These are phyloP conservation scores for Polia nebulosa DNA, from an alignment of 2,888 invertebrate species.

Conservation along the genomic window DNA sequence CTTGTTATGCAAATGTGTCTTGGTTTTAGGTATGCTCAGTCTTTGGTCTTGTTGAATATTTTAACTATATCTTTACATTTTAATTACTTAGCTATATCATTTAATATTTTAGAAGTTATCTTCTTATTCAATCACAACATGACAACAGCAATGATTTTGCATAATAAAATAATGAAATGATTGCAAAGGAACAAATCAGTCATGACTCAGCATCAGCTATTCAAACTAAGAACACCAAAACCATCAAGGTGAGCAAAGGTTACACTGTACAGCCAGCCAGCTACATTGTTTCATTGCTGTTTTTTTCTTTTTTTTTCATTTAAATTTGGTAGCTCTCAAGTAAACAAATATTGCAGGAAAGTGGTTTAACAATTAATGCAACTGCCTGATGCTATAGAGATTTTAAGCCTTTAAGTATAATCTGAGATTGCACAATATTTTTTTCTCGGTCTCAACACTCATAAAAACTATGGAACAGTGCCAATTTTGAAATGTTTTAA, in stretches of 20 bases:
- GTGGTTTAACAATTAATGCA: conserved; percentile 1
- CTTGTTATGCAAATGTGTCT: background rate
- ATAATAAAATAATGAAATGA: conserved; percentile 7
- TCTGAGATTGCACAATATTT: conserved; percentile 25
- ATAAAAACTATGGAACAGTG: conserved; percentile 45
- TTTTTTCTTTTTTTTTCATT: background rate
- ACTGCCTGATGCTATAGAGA: no score
- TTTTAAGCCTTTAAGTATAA: conserved; percentile 15
- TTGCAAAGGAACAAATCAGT: background rate
- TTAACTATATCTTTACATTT: no score
- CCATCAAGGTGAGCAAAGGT: conserved; percentile 35
- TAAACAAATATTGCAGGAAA: background rate
- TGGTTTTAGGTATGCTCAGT: background rate
- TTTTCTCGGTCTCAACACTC: conserved; percentile 14
- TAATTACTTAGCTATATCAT: no score
- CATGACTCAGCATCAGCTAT: background rate
- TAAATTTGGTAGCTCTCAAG: background rate
- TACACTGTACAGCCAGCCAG: background rate
- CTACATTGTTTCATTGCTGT: background rate
- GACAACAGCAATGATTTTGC: background rate
- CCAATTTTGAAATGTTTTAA: conserved; percentile 38
- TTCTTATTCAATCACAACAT: background rate
- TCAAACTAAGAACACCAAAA: conserved; percentile 3
- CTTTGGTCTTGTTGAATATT: background rate
- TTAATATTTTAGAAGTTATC: background rate